Evolutionary conservation across 2,113 vertebrate species (phyloP), one percentile per base, ranked within the genome.

Genomic region (Phasianus colchicus): DNA sequence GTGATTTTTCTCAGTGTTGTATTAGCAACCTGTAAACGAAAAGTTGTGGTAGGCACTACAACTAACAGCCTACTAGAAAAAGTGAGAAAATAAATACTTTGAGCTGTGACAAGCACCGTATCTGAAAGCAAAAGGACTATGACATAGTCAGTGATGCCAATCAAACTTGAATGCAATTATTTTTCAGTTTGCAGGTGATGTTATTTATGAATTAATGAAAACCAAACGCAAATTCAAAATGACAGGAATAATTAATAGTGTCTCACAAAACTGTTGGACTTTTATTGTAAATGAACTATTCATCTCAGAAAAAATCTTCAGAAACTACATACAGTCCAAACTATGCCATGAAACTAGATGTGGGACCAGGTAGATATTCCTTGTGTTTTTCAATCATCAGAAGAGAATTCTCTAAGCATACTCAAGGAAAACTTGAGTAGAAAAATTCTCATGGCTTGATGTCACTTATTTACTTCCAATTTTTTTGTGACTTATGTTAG

Each of bases 1-100:
- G 83, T 16, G 40, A 55, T 77, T 89, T 78, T 88, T 88, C 40
- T 50, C 47, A 61, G 10, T 73, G 40, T 58, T 80, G 30, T 30
- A 50, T 89, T 80, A 90, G 12, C 47, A 86, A 36, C 7, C 4
- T 88, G 75, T 54, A 86, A 86, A 54, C 38, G 34, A 92, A 89
- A 93, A 83, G 50, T 48, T 76, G 42, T 73, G 75, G n/a, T 25
- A 81, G 83, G 58, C 27, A 24, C 22, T n/a, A 71, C 36, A 64
- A 81, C 60, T 47, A 42, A 83, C 92, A 92, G 10, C 18, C 20
- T 91, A 70, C 60, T 71, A 91, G 42, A 80, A 83, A 74, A 88
- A 18, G 11, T 55, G 47, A 52, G 25, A 67, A 52, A 78, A 83
- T 10, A 16, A 79, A 30, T 66, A 50, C 22, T 92, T 94, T 88